phyloP scores from a whole-genome alignment of 2,113 vertebrate species.

The Hypocryptadius cinnamomeus region DNA sequence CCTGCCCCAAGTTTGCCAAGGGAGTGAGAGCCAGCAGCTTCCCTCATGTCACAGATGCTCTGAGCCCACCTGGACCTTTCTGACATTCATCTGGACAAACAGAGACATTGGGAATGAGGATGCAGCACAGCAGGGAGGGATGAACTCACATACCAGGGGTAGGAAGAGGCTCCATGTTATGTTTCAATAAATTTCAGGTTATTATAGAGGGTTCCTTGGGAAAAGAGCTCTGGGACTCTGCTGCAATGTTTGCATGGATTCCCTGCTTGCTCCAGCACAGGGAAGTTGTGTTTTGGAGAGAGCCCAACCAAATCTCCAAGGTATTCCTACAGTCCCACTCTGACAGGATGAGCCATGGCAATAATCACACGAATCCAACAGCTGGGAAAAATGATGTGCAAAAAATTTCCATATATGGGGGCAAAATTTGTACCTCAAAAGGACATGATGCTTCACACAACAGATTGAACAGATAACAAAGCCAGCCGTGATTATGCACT shows the following conservation, averaged over 20 bases:
- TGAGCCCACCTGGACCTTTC: neutral
- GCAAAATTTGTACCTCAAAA: neutral
- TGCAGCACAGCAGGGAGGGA: neutral
- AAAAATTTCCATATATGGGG: conserved; percentile 13
- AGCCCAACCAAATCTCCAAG: neutral
- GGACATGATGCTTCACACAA: neutral
- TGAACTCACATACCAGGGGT: neutral
- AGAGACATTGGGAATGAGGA: neutral
- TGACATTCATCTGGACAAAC: neutral
- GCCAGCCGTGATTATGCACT: neutral
- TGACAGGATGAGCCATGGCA: conserved; percentile 20
- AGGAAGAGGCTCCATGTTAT: neutral
- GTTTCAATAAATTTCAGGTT: neutral
- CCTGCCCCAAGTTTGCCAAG: neutral
- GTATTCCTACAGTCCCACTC: neutral
- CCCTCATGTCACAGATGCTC: accelerated
- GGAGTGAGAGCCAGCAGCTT: neutral
- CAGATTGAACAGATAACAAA: neutral
- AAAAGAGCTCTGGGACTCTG: neutral
- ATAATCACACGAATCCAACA: neutral
- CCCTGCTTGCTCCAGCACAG: neutral
- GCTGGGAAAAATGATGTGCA: neutral
- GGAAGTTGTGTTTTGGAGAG: neutral
- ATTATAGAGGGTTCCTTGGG: neutral
- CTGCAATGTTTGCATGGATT: neutral